phyloP scores from a whole-genome alignment of 1,140 invertebrate species.

The Anastrepha ludens region DNA sequence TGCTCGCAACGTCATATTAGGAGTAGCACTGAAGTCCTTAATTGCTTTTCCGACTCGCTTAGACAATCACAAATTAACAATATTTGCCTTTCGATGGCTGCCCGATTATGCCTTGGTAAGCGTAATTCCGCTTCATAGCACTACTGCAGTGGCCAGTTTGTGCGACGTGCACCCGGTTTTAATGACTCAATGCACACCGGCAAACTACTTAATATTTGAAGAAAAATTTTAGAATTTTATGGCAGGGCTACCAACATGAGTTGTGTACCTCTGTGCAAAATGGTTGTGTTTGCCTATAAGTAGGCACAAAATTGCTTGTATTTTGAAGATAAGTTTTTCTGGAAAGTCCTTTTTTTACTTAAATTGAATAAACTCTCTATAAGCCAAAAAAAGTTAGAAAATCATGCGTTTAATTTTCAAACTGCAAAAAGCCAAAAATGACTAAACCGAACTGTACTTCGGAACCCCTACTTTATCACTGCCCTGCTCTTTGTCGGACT shows the following conservation, averaged over 20 bases:
- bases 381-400: too few species aligned
- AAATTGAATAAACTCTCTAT: too few species aligned
- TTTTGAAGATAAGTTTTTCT: too few species aligned
- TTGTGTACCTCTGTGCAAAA: too few species aligned
- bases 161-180: background rate
- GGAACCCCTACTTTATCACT: too few species aligned
- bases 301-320: too few species aligned
- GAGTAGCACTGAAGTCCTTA: background rate
- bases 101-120: background rate
- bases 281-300: too few species aligned
- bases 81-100: constrained; percentile 13
- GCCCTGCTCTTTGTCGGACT: too few species aligned
- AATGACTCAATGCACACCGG: background rate
- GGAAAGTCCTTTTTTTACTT: too few species aligned
- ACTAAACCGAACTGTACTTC: too few species aligned
- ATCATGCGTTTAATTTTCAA: too few species aligned
- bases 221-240: background rate
- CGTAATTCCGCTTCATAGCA: background rate
- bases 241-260: background rate
- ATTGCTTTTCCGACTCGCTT: background rate
- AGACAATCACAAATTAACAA: constrained; percentile 16
- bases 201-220: background rate
- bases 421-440: too few species aligned
- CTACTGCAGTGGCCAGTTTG: background rate
- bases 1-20: background rate